A percentile compares a stretch with the other conserved stretches of the same genome.
These are phyloP conservation scores for Coregonus ussuriensis DNA, from an alignment of 2,797 vertebrate genomes.

Conservation along the genomic window DNA sequence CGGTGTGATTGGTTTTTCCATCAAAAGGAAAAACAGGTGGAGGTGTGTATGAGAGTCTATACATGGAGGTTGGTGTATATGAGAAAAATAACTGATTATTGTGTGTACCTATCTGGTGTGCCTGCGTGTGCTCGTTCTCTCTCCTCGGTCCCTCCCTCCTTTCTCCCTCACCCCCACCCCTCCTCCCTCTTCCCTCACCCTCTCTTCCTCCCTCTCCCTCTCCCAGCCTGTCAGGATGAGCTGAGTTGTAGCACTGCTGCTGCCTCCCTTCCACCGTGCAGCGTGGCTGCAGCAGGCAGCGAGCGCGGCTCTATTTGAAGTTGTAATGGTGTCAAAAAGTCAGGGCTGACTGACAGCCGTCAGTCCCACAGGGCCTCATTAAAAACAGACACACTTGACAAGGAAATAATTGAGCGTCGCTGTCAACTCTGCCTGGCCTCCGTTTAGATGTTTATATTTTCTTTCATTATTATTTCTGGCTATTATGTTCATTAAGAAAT, in stretches of 20 bases:
- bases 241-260: conserved; percentile 45
- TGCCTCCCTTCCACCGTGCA: not conserved
- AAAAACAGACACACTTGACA: conserved; percentile 99
- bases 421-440: conserved; percentile 93
- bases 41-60: conserved; percentile 6
- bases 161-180: not conserved
- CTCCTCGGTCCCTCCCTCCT: too few species aligned
- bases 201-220: conserved; percentile 45
- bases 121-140: conserved; percentile 7
- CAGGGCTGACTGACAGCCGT: conserved; percentile 99
- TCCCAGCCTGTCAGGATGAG: conserved; percentile 78
- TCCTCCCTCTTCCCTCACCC: not conserved
- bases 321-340: conserved; percentile 99
- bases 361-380: conserved; percentile 99
- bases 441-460: conserved; percentile 99
- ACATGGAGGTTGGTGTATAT: not conserved
- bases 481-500: conserved; percentile 99
- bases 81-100: not conserved
- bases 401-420: conserved; percentile 99
- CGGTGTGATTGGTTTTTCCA: conserved; percentile 89
- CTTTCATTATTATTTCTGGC: conserved; percentile 94
- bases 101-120: conserved; percentile 16
- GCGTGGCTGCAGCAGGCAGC: conserved; percentile 86
- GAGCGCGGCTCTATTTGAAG: conserved; percentile 99
- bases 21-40: conserved; percentile 69